Evolutionary conservation across 1,140 invertebrate species (phyloP).

Genomic region (Reticulitermes speratus): DNA sequence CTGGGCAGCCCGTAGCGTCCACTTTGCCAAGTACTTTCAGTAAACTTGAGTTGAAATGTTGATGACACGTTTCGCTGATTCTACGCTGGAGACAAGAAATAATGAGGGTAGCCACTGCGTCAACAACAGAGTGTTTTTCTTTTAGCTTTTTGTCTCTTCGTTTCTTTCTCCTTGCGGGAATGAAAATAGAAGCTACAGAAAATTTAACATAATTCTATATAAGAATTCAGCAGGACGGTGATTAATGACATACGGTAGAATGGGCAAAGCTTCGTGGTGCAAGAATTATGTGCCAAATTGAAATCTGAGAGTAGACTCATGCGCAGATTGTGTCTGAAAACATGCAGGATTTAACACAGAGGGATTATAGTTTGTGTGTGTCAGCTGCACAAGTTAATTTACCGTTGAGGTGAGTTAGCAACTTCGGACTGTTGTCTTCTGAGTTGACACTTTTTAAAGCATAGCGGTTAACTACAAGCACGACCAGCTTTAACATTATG

Average conservation of each 20-base stretch:
- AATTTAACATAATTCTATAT: neutral
- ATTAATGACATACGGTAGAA: neutral
- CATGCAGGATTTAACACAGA: too few species aligned
- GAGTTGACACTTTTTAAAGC: too few species aligned
- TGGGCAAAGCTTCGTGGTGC: neutral
- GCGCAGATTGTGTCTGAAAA: neutral
- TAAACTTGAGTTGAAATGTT: neutral
- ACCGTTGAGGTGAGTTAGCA: too few species aligned
- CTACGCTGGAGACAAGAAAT: neutral
- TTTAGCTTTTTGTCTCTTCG: neutral
- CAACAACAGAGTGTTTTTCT: neutral
- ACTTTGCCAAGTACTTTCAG: too few species aligned
- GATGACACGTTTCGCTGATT: neutral
- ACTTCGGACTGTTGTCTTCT: too few species aligned
- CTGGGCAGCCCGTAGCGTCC: too few species aligned
- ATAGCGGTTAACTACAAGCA: too few species aligned
- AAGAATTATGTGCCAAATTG: neutral
- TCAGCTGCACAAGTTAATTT: too few species aligned
- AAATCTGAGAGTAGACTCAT: neutral
- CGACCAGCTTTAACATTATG: too few species aligned
- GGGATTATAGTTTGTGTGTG: too few species aligned
- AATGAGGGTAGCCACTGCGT: neutral
- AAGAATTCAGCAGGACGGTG: neutral
- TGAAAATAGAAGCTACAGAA: neutral
- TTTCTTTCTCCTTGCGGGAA: neutral